Conservation (phyloP, 2,797 vertebrate genomes). For the Amazona finschi region DNA sequence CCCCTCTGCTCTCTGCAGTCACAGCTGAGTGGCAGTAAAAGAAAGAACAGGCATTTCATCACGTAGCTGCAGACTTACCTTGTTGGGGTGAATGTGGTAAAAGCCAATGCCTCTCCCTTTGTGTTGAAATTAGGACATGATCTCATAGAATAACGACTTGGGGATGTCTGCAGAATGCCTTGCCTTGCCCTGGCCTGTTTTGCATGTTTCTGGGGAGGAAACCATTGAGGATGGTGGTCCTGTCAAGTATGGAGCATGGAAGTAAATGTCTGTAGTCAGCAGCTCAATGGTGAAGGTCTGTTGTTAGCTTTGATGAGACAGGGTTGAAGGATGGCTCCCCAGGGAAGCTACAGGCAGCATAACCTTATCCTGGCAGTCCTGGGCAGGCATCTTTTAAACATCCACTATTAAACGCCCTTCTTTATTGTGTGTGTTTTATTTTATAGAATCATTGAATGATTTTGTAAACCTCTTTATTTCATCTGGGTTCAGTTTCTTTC, state of each 20-base stretch:
- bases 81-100: not conserved
- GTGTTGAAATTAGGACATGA: not conserved
- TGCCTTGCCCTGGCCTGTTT: not conserved
- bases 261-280: not conserved
- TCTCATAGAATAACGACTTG: rapidly evolving
- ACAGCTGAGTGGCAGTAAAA: not conserved
- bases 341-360: not conserved
- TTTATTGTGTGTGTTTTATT: not conserved
- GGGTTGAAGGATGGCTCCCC: not conserved
- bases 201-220: not conserved
- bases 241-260: not conserved
- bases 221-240: not conserved
- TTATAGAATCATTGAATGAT: not conserved
- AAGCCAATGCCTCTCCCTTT: not conserved
- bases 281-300: not conserved
- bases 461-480: not conserved
- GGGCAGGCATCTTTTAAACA: rapidly evolving
- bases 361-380: not conserved
- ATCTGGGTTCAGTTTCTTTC: not conserved
- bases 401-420: not conserved
- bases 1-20: not conserved
- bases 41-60: not conserved
- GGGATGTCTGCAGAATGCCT: not conserved
- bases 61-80: not conserved
- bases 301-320: not conserved